Conservation (phyloP, 2,113 vertebrate species). For the Peromyscus maniculatus region DNA sequence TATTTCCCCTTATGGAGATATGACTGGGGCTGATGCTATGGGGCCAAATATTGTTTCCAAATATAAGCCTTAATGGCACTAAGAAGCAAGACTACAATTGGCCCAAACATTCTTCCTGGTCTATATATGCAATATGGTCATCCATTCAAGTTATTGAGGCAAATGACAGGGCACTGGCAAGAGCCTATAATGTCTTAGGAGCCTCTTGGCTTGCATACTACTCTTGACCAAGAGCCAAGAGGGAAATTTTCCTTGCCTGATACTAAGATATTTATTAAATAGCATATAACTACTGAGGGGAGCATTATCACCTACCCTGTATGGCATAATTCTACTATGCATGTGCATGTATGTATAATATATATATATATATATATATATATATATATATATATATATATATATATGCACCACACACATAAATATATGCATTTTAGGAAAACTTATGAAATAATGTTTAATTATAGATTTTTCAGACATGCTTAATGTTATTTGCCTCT, state of each 20-base stretch:
- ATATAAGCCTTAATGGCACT: neutral
- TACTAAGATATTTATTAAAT: neutral
- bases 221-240: neutral
- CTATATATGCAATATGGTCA: neutral
- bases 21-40: neutral
- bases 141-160: neutral
- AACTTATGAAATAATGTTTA: neutral
- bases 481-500: neutral
- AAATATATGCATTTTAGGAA: neutral
- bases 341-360: neutral
- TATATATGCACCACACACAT: neutral
- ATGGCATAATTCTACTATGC: neutral
- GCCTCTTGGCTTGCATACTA: no score
- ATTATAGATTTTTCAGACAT: neutral
- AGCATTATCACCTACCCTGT: neutral
- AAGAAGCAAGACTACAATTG: neutral
- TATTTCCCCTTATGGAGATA: neutral
- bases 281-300: neutral
- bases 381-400: neutral
- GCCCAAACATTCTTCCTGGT: no score
- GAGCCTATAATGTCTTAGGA: neutral
- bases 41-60: neutral
- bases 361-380: neutral
- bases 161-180: neutral
- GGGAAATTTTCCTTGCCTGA: neutral